Base-by-base conservation (phyloP, 1,140 invertebrate genomes). In the Eupristina koningsbergeri region DNA sequence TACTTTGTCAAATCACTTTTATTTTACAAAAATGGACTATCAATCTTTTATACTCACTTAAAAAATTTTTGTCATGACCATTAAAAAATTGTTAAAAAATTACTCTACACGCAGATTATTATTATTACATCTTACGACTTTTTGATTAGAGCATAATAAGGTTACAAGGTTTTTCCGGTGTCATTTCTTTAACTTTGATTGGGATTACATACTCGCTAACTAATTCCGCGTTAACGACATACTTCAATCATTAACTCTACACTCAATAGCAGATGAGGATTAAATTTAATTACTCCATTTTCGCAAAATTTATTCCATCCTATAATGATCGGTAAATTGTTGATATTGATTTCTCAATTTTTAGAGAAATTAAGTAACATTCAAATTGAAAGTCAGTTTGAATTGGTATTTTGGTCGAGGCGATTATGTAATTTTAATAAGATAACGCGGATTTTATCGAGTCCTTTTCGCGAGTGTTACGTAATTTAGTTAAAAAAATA, bases 161-260 rank as follows among this genome's bases (percentile, higher is more conserved):
- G 2, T 34, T 67, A 67, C 19, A 34, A 67, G 64, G 31, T 67
- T 67, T 36, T 67, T 67, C 15, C 34, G 31, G 11, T 67, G 34
- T 13, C 34, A 67, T 67, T 67, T 36, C 13, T 67, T 67, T 67
- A 39, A 67, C 7, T 67, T 67, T 67, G 34, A 36, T 67, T 67
- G 36, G 34, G 29, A 67, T 67, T 36, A 67, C 36, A 34, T 67
- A 63, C 63, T 80, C 26, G 45, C 63, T 80, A 80, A 80, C 64
- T 80, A 45, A 80, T 71, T 80, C 29, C 9, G 78, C 53, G 63
- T 80, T 80, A 80, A 80, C 78, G 64, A 69, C 45, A 69, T 50
- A n/a, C 45, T 69, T 31, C n/a, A 45, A 69, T 69, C 45, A 31
- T 69, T 80, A 80, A 78, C 58, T 64, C 39, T 61, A 45, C 36